Evolutionary conservation across 2,113 vertebrate genomes (phyloP).

Genomic region (Alexandromys fortis): DNA sequence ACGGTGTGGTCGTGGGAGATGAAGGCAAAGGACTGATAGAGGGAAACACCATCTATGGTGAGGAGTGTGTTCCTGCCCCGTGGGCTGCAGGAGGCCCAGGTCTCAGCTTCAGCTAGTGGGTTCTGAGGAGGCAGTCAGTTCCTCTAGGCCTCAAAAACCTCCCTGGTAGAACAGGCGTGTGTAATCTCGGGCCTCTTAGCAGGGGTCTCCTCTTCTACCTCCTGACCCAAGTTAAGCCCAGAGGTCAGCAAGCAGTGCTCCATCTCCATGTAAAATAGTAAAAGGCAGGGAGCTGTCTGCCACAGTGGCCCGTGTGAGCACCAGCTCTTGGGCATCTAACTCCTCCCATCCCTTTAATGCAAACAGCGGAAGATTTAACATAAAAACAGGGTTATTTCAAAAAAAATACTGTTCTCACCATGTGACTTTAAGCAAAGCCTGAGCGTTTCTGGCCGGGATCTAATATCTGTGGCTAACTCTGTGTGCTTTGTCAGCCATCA

Average conservation of each 20-base stretch:
- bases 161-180: background rate
- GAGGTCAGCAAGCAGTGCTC: background rate
- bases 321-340: background rate
- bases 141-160: background rate
- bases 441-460: background rate
- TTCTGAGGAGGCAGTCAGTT: background rate
- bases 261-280: background rate
- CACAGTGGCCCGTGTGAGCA: background rate
- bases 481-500: background rate
- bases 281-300: background rate
- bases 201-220: background rate
- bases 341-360: background rate
- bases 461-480: background rate
- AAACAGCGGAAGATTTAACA: slow-evolving; percentile 2
- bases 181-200: background rate
- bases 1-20: slow-evolving; percentile 93
- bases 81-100: background rate
- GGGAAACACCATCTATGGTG: slow-evolving; percentile 94
- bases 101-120: background rate
- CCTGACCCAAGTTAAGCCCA: background rate
- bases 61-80: background rate
- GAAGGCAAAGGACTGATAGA: slow-evolving; percentile 92
- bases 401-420: background rate
- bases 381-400: background rate
- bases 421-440: background rate